A percentile compares a stretch with the other conserved stretches of the same genome.
Evolutionary conservation across 2,888 invertebrate genomes (phyloP).

Genomic region (Esperia sulphurella): DNA sequence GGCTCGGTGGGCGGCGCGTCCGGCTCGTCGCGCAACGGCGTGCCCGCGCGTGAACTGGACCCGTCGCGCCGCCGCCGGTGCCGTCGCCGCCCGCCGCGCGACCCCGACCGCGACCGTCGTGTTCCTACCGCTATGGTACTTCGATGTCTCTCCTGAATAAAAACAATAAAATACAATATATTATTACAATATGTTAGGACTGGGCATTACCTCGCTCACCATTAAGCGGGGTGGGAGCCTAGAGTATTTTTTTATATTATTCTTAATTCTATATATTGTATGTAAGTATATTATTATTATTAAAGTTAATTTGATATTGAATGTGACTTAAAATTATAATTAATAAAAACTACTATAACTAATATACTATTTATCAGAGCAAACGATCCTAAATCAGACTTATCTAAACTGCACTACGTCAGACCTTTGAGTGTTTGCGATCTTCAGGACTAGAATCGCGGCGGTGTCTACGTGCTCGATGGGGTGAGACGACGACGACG

Average conservation of each 20-base stretch:
- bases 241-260: no score
- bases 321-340: no score
- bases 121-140: constrained; percentile 21
- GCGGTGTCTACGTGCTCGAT: constrained; percentile 61
- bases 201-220: no score
- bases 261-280: no score
- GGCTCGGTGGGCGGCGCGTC: constrained; percentile 86
- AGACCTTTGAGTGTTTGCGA: constrained; percentile 63
- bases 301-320: no score
- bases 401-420: not conserved
- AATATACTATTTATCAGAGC: no score
- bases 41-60: constrained; percentile 87
- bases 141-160: constrained; percentile 53
- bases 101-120: constrained; percentile 53
- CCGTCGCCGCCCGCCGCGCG: constrained; percentile 59
- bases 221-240: no score
- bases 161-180: not conserved
- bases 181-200: no score
- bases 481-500: constrained; percentile 73
- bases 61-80: constrained; percentile 71
- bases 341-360: no score
- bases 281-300: no score
- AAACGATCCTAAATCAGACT: no score
- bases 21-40: constrained; percentile 91
- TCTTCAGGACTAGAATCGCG: constrained; percentile 88